Conservation (phyloP, 2,797 vertebrate genomes). For the Coregonus sp. region DNA sequence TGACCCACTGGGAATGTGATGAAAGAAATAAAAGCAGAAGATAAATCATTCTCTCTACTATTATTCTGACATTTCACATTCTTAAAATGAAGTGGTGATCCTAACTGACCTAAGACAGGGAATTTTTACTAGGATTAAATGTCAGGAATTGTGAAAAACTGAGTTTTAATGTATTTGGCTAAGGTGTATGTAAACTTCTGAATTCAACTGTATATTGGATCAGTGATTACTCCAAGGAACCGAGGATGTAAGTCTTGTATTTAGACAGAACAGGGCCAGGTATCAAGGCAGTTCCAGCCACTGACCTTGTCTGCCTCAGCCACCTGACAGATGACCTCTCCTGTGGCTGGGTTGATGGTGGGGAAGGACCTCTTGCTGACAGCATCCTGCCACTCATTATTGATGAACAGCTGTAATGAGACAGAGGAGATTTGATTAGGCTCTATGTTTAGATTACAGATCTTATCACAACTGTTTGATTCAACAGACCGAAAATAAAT, state of each 20-base stretch:
- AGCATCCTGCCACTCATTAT: conserved; percentile 92
- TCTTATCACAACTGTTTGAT: not conserved
- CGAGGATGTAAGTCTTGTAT: not conserved
- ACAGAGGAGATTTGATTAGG: not conserved
- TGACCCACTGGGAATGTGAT: too few species aligned
- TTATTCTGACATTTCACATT: too few species aligned
- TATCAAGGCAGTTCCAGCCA: not conserved
- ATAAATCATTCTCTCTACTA: too few species aligned
- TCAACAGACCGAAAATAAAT: not conserved
- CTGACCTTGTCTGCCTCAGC: conserved; percentile 88
- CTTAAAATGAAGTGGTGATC: too few species aligned
- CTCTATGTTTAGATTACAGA: not conserved
- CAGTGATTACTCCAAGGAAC: not conserved
- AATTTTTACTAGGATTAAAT: too few species aligned
- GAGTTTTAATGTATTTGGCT: too few species aligned
- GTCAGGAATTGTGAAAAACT: too few species aligned
- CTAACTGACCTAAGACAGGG: too few species aligned
- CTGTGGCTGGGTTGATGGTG: conserved; percentile 88
- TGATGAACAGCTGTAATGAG: conserved; percentile 88
- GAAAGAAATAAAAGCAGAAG: too few species aligned
- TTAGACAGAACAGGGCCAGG: not conserved
- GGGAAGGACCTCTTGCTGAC: conserved; percentile 88
- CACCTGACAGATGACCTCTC: conserved; percentile 92
- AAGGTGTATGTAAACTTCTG: too few species aligned
- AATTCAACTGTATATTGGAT: not conserved